Evolutionary conservation across 2,888 invertebrate genomes (phyloP).

Genomic region (Clitarchus hookeri): DNA sequence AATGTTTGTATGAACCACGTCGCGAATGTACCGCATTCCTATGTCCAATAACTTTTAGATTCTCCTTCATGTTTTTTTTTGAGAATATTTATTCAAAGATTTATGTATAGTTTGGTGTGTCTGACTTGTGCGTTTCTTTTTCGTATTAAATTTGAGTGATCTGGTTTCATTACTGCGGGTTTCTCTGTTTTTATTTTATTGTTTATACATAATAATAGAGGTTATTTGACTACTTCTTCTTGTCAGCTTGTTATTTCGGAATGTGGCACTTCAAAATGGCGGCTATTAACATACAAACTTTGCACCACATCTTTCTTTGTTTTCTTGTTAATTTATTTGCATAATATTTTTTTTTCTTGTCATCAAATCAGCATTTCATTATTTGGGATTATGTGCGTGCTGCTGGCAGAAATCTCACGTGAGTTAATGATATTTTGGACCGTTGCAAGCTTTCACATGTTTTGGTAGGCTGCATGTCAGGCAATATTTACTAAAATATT

Average conservation of each 20-base stretch:
- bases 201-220: neutral
- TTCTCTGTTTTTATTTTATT: too few relatives aligned
- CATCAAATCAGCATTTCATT: neutral
- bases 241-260: conserved; percentile 55
- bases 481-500: neutral
- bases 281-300: conserved; percentile 68
- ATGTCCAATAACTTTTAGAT: too few relatives aligned
- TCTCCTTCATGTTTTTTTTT: too few relatives aligned
- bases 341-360: conserved; percentile 11
- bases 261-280: conserved; percentile 79
- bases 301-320: conserved; percentile 57
- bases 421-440: neutral
- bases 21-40: too few relatives aligned
- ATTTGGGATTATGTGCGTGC: neutral
- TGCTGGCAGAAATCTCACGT: neutral
- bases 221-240: conserved; percentile 35
- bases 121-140: too few relatives aligned
- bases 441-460: neutral
- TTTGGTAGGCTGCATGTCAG: conserved; percentile 2
- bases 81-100: too few relatives aligned
- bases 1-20: too few relatives aligned
- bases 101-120: too few relatives aligned
- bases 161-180: too few relatives aligned
- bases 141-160: too few relatives aligned
- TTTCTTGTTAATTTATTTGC: conserved; percentile 31